Conservation (phyloP, 2,888 invertebrate species). For the Gasteruption jaculator region DNA sequence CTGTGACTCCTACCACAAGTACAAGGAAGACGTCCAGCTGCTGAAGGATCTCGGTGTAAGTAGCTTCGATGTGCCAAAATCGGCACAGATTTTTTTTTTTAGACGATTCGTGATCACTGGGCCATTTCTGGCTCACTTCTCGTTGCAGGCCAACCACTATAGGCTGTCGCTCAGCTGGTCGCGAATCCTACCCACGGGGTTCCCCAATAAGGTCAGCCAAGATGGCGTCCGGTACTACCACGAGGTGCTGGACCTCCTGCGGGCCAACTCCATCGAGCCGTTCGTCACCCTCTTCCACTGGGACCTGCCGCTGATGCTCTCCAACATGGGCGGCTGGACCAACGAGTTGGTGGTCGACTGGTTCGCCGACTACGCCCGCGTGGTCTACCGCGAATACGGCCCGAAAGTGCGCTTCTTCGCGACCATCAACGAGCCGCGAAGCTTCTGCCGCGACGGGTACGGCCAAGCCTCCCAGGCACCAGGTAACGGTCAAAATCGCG, state of each 20-base stretch:
- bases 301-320: slow-evolving; percentile 60
- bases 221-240: slow-evolving; percentile 63
- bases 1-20: slow-evolving; percentile 66
- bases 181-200: slow-evolving; percentile 62
- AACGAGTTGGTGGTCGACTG: slow-evolving; percentile 60
- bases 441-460: slow-evolving; percentile 55
- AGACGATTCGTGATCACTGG: too few relatives aligned
- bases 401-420: slow-evolving; percentile 59
- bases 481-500: too few relatives aligned
- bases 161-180: slow-evolving; percentile 66
- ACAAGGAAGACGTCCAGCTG: slow-evolving; percentile 51
- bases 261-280: slow-evolving; percentile 57
- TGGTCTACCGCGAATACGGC: slow-evolving; percentile 55
- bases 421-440: slow-evolving; percentile 64
- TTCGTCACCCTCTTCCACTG: slow-evolving; percentile 65
- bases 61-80: too few relatives aligned
- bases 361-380: slow-evolving; percentile 60
- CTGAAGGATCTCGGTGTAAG: slow-evolving; percentile 24
- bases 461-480: slow-evolving; percentile 57
- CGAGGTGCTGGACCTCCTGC: slow-evolving; percentile 58
- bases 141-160: slow-evolving; percentile 49
- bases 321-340: slow-evolving; percentile 64
- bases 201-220: slow-evolving; percentile 54
- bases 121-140: too few relatives aligned
- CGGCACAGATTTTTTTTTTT: too few relatives aligned